A percentile compares a stretch with the other conserved stretches of the same genome.
Evolutionary conservation across 2,888 invertebrate genomes (phyloP).

Genomic region (Polydrusus pterygomalis): DNA sequence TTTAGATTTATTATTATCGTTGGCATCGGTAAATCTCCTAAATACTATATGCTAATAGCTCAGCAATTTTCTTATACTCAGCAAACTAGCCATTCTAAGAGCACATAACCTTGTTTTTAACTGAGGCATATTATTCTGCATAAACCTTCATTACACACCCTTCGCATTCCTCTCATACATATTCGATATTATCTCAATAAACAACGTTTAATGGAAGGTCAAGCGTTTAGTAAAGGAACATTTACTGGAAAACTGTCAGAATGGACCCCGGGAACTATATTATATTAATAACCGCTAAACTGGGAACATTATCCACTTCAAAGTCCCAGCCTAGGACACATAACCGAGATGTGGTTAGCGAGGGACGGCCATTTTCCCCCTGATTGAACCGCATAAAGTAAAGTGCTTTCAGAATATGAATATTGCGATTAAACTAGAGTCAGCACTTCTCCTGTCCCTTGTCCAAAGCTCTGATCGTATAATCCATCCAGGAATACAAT

Average conservation of each 20-base stretch:
- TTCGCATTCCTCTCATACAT: conserved; percentile 8
- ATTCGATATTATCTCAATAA: conserved; percentile 32
- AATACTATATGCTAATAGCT: no score
- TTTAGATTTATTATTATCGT: no score
- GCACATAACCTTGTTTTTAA: no score
- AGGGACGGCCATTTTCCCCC: conserved; percentile 36
- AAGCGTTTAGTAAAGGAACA: conserved; percentile 23
- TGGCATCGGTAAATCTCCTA: no score
- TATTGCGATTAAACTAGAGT: conserved; percentile 43
- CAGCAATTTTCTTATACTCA: no score
- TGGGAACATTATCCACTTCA: conserved; percentile 45
- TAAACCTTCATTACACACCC: not conserved
- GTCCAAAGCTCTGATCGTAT: conserved; percentile 37
- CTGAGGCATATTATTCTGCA: not conserved
- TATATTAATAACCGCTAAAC: conserved; percentile 46
- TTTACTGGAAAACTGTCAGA: conserved; percentile 35
- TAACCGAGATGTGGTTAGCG: conserved; percentile 31
- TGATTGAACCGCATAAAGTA: conserved; percentile 38
- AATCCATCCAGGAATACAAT: conserved; percentile 32
- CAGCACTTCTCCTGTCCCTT: conserved; percentile 46
- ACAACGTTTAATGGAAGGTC: conserved; percentile 46
- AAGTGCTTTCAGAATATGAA: conserved; percentile 42
- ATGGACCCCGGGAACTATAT: conserved; percentile 34
- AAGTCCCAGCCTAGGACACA: conserved; percentile 34
- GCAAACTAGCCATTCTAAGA: no score